These are phyloP conservation scores for Lacerta bilineata DNA, from an alignment of 2,797 vertebrate species.

Conservation along the genomic window DNA sequence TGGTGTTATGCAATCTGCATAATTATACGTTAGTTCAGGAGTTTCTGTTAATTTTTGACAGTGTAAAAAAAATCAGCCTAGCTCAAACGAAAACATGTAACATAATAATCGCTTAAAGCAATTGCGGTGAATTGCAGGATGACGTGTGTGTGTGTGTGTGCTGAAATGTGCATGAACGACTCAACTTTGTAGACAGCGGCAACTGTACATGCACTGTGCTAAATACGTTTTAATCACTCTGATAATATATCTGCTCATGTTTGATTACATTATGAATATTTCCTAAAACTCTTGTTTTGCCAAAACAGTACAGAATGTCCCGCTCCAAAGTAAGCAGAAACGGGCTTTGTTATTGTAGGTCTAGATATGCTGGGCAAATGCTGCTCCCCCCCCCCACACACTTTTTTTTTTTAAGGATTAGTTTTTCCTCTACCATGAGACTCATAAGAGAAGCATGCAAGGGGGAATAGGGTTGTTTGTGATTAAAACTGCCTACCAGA, in stretches of 20 bases:
- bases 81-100: background rate
- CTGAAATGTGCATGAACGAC: conserved; percentile 18
- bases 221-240: conserved; percentile 12
- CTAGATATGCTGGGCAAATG: background rate
- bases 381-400: no score
- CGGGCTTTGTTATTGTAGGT: conserved; percentile 41
- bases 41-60: conserved; percentile 13
- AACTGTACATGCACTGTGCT: background rate
- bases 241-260: conserved; percentile 20
- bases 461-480: conserved; percentile 37
- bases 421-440: conserved; percentile 8
- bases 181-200: background rate
- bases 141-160: background rate
- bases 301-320: background rate
- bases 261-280: conserved; percentile 44
- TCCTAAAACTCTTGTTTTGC: conserved; percentile 12
- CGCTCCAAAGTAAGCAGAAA: background rate
- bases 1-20: background rate
- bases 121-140: background rate
- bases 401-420: conserved; percentile 30
- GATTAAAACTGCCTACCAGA: conserved; percentile 48
- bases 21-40: background rate
- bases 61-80: background rate
- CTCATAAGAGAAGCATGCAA: conserved; percentile 59
- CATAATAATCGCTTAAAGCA: conserved; percentile 3